Base-by-base conservation (phyloP, 2,113 vertebrate species). In the Burhinus bistriatus region DNA sequence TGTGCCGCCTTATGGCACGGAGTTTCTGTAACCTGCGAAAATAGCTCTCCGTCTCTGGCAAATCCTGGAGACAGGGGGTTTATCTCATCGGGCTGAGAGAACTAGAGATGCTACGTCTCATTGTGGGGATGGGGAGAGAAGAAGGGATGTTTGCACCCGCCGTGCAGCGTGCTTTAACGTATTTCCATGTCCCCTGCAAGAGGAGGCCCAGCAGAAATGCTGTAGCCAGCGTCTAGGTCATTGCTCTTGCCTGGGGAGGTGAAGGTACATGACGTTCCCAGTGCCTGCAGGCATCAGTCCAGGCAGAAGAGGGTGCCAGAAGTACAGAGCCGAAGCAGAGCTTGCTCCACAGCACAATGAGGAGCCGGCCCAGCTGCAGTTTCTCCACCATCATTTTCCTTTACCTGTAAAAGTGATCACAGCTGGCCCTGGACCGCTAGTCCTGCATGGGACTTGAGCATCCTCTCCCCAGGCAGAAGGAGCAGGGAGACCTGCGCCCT, bases 51-150 rank as follows among this genome's bases (percentile, higher is more conserved):
- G 2, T 38, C 58, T 34, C 10, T 15, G 16, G n/a, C 20, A 47
- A 5, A 45, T 26, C 44, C n/a, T 9, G 3, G n/a, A 1, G 32
- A 5, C 5, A 0, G 9, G n/a, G 5, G 0, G 1, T 52, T 77
- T n/a, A 14, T 38, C 8, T 47, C 30, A 1, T 38, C 68, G 55
- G 86, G 29, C 42, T 34, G 49, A 34, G 49, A 14, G 68, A 45
- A 42, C 22, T 26, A 4, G 65, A 58, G 22, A 22, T 66, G 76
- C 54, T 70, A 1, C 3, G 1, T 44, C 34, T 32, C 40, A 2
- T 45, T 7, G 2, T 6, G 12, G 34, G 61, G 38, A 38, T 18
- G 44, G 38, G 65, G 55, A 76, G 49, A 52, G 57, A 4, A 66
- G 38, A 34, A n/a, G 65, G 11, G 34, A 11, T 26, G 29, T 8